These are phyloP conservation scores for Aselliscus stoliczkanus DNA, from an alignment of 2,797 vertebrate species.

Conservation along the genomic window DNA sequence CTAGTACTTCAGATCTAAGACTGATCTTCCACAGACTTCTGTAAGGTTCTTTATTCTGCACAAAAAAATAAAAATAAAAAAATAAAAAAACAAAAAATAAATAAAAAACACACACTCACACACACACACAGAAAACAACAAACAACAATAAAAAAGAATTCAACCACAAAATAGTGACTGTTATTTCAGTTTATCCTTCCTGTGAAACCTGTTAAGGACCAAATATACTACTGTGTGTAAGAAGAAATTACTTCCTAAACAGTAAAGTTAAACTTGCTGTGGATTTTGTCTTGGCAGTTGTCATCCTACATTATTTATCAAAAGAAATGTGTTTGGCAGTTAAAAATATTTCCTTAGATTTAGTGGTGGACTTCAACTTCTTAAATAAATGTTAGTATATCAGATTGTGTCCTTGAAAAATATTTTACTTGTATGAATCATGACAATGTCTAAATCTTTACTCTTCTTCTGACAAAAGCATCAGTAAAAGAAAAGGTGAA, in stretches of 20 bases:
- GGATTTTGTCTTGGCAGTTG: conserved; percentile 78
- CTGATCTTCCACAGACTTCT: conserved; percentile 38
- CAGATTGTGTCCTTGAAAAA: conserved; percentile 84
- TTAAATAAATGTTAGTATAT: conserved; percentile 86
- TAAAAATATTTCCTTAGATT: conserved; percentile 84
- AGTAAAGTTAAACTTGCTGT: conserved; percentile 73
- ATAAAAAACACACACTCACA: not conserved
- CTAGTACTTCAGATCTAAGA: not conserved
- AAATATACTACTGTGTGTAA: conserved; percentile 70
- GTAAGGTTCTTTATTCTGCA: conserved; percentile 52
- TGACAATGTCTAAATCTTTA: conserved; percentile 80
- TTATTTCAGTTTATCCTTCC: conserved; percentile 74
- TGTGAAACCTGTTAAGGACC: conserved; percentile 71
- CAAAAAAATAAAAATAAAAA: not conserved
- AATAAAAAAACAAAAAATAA: not conserved
- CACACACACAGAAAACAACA: conserved; percentile 1
- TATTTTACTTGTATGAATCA: conserved; percentile 85
- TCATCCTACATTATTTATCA: conserved; percentile 82
- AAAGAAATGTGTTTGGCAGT: conserved; percentile 83
- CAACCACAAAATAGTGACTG: conserved; percentile 72
- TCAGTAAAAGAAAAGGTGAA: conserved; percentile 74
- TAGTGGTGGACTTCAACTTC: conserved; percentile 84
- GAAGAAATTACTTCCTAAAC: conserved; percentile 73
- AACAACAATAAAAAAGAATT: conserved; percentile 53
- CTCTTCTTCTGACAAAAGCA: conserved; percentile 79